Conservation (phyloP, 2,113 vertebrate genomes). For the Marmota flaviventris region DNA sequence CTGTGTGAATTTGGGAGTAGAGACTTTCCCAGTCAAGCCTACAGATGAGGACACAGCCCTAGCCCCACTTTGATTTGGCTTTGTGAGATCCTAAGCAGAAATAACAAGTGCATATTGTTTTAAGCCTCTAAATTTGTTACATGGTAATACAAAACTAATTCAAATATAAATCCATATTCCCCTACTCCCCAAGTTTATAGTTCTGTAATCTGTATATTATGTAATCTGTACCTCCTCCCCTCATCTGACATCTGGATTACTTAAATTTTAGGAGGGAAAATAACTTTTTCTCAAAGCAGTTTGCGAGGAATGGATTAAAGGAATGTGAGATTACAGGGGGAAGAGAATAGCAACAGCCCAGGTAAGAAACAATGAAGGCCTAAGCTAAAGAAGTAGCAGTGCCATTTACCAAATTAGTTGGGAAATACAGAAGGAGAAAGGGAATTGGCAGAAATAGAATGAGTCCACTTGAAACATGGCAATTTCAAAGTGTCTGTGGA, state of each 20-base stretch:
- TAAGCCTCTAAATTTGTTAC: neutral
- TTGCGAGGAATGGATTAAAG: neutral
- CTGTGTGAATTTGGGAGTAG: neutral
- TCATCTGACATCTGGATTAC: neutral
- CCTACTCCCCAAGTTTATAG: neutral
- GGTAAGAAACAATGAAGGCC: neutral
- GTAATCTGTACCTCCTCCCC: neutral
- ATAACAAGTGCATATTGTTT: neutral
- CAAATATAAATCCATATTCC: neutral
- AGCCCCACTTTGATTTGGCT: neutral
- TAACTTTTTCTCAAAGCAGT: constrained; percentile 21
- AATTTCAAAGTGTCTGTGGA: neutral
- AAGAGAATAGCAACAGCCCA: neutral
- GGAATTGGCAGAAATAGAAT: neutral
- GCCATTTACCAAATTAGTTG: neutral
- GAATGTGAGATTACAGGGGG: neutral
- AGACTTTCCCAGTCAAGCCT: neutral
- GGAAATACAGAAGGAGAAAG: constrained; percentile 5
- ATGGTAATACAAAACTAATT: constrained; percentile 10
- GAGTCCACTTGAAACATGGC: neutral
- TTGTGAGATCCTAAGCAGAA: constrained; percentile 21
- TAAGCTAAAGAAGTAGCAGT: neutral
- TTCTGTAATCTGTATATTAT: neutral
- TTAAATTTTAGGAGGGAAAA: constrained; percentile 17
- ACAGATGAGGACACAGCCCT: neutral